Evolutionary conservation across 1,140 invertebrate species (phyloP).

Genomic region (Chelonus insularis): DNA sequence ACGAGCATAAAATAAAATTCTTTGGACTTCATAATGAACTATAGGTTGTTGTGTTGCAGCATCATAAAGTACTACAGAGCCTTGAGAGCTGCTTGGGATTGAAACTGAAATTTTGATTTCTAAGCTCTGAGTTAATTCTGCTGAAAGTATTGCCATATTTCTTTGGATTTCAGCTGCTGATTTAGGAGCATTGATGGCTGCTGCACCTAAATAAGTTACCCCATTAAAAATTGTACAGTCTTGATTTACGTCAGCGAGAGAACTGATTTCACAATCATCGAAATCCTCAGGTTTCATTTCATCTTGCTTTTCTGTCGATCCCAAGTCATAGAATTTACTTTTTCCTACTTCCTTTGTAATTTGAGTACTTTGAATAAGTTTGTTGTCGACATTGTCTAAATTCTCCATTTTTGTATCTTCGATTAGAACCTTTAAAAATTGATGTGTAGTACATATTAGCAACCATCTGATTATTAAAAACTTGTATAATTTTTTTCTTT

Average conservation of each 20-base stretch:
- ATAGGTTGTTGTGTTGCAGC: constrained; percentile 82
- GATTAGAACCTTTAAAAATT: constrained; percentile 45
- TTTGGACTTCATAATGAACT: constrained; percentile 85
- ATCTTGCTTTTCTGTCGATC: constrained; percentile 72
- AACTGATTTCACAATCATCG: constrained; percentile 63
- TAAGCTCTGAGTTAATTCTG: constrained; percentile 66
- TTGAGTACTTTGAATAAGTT: constrained; percentile 33
- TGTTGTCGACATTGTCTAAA: constrained; percentile 36
- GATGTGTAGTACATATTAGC: neutral
- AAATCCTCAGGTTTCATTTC: constrained; percentile 76
- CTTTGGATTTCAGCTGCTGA: constrained; percentile 94
- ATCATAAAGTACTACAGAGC: constrained; percentile 83
- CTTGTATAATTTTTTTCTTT: no score
- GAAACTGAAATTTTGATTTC: constrained; percentile 87
- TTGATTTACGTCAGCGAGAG: constrained; percentile 77
- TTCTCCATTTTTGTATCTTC: constrained; percentile 58
- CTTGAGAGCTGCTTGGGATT: constrained; percentile 87
- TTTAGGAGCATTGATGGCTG: constrained; percentile 89
- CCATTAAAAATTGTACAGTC: constrained; percentile 91
- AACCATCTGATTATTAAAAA: no score
- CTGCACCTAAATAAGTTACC: constrained; percentile 92
- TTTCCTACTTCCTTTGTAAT: constrained; percentile 53
- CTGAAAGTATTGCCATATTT: constrained; percentile 90
- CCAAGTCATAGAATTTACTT: constrained; percentile 57
- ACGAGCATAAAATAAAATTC: constrained; percentile 93